Conservation (phyloP, 2,113 vertebrate genomes). For the Scomber colias region DNA sequence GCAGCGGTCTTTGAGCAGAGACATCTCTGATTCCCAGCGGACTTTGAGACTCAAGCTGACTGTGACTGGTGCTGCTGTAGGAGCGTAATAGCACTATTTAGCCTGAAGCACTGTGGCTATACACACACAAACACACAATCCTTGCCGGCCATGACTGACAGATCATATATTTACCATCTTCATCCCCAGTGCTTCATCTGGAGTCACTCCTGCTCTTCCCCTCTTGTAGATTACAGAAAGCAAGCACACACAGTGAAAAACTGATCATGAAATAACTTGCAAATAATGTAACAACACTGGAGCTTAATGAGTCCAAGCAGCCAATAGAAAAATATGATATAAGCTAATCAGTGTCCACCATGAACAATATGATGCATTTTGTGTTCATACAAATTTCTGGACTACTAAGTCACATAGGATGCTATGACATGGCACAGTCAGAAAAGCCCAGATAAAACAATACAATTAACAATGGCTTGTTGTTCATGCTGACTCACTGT, state of each 20-base stretch:
- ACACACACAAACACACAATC: conserved; percentile 48
- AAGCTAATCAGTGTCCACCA: neutral
- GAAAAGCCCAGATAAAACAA: too few species aligned
- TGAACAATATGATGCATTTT: conserved; percentile 17
- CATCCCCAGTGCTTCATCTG: conserved; percentile 52
- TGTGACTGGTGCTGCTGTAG: conserved; percentile 68
- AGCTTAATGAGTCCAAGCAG: too few species aligned
- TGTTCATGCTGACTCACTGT: too few species aligned
- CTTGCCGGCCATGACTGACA: conserved; percentile 71
- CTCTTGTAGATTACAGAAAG: conserved; percentile 51
- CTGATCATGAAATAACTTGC: conserved; percentile 40
- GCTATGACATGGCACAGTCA: too few species aligned
- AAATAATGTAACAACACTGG: conserved; percentile 31
- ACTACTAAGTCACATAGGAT: too few species aligned
- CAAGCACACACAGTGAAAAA: conserved; percentile 32
- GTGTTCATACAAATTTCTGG: conserved; percentile 1
- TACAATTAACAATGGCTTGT: too few species aligned
- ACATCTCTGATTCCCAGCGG: conserved; percentile 73
- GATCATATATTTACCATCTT: conserved; percentile 75
- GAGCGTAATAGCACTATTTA: conserved; percentile 76
- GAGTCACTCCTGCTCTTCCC: conserved; percentile 33
- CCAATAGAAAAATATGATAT: too few species aligned
- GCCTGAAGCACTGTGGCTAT: conserved; percentile 70
- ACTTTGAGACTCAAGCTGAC: conserved; percentile 61
- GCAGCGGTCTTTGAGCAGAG: conserved; percentile 69